Conservation (phyloP, 2,113 vertebrate genomes). For the Rhodinocichla rosea region DNA sequence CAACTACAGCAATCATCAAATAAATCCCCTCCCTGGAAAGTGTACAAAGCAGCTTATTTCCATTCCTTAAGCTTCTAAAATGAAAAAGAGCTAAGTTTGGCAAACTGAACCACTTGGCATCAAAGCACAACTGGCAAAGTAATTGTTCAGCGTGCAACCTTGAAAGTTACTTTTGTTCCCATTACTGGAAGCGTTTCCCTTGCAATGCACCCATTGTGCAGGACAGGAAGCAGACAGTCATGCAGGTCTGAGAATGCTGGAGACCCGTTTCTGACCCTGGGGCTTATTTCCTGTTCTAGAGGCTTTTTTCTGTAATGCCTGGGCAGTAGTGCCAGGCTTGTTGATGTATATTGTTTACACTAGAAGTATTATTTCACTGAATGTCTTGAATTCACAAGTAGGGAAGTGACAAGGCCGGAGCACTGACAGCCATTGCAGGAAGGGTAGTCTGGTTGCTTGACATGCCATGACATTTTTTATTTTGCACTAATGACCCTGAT, state of each 20-base stretch:
- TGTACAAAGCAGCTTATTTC: constrained; percentile 56
- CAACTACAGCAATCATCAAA: background rate
- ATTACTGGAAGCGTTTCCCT: constrained; percentile 43
- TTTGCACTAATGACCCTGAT: constrained; percentile 42
- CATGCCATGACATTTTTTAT: constrained; percentile 8
- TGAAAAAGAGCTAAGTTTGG: constrained; percentile 45
- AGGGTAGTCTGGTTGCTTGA: constrained; percentile 25
- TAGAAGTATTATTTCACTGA: constrained; percentile 41
- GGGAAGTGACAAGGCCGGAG: constrained; percentile 39
- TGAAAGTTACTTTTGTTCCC: constrained; percentile 60
- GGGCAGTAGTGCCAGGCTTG: constrained; percentile 9
- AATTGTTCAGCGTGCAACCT: constrained; percentile 56
- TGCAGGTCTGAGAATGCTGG: constrained; percentile 36
- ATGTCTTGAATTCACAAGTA: constrained; percentile 23
- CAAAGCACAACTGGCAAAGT: constrained; percentile 40
- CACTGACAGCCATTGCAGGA: background rate
- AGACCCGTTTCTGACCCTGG: constrained; percentile 33
- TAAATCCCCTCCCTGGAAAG: constrained; percentile 46
- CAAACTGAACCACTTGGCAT: constrained; percentile 46
- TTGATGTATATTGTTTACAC: constrained; percentile 43
- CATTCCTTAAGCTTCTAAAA: constrained; percentile 46
- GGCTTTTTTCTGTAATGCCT: background rate
- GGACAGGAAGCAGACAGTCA: constrained; percentile 47
- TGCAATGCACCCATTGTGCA: constrained; percentile 51
- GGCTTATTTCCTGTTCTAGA: constrained; percentile 34